Evolutionary conservation across 1,140 invertebrate species (phyloP).

Genomic region (Laodelphax striatellus): DNA sequence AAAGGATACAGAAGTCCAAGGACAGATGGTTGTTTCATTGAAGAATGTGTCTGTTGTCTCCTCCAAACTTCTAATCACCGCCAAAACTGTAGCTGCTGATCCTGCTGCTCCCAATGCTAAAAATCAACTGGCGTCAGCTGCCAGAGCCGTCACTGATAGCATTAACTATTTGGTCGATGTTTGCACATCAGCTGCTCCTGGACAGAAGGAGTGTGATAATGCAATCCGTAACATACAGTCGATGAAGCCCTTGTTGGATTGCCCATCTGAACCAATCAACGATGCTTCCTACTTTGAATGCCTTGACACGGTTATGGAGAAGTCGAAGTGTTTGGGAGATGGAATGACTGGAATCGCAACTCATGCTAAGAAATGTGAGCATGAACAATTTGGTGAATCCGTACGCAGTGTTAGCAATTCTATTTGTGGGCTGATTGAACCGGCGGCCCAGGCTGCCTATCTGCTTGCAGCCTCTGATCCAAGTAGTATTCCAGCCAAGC

Average conservation of each 20-base stretch:
- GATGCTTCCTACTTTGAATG: slow-evolving; percentile 90
- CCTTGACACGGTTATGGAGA: slow-evolving; percentile 86
- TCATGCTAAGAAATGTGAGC: slow-evolving; percentile 77
- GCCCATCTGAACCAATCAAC: slow-evolving; percentile 78
- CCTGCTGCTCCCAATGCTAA: slow-evolving; percentile 80
- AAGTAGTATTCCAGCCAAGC: slow-evolving; percentile 75
- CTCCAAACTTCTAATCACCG: slow-evolving; percentile 73
- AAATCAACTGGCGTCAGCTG: slow-evolving; percentile 76
- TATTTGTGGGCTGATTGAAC: slow-evolving; percentile 88
- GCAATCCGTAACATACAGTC: slow-evolving; percentile 88
- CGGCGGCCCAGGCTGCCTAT: slow-evolving; percentile 87
- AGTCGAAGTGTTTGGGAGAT: slow-evolving; percentile 77
- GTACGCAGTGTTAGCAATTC: slow-evolving; percentile 74
- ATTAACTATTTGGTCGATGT: slow-evolving; percentile 78
- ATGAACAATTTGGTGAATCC: slow-evolving; percentile 76
- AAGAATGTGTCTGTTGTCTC: slow-evolving; percentile 81
- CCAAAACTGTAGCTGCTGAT: slow-evolving; percentile 81
- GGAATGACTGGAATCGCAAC: slow-evolving; percentile 91
- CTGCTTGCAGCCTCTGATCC: slow-evolving; percentile 87
- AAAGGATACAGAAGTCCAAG: slow-evolving; percentile 52
- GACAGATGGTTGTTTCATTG: slow-evolving; percentile 71
- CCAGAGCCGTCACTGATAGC: slow-evolving; percentile 76
- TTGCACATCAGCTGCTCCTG: slow-evolving; percentile 58
- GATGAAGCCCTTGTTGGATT: slow-evolving; percentile 67
- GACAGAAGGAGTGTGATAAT: slow-evolving; percentile 94